phyloP scores from a whole-genome alignment of 2,797 vertebrate genomes.

The Rhadinocentrus ornatus region DNA sequence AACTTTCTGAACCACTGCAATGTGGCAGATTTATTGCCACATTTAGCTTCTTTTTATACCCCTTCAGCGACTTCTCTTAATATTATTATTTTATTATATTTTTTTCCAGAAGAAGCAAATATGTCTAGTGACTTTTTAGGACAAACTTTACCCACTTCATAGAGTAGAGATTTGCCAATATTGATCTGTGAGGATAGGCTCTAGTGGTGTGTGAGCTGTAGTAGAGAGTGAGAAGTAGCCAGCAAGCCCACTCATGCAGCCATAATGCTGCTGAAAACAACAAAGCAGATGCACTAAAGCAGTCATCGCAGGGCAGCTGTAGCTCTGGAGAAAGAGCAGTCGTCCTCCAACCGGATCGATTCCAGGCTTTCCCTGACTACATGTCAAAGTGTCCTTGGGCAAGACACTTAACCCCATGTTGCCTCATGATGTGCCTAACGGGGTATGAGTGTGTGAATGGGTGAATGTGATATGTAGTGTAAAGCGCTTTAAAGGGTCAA shows the following conservation, averaged over 20 bases:
- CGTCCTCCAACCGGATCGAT: too few species aligned
- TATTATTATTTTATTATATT: neutral
- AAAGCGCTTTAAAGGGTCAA: too few species aligned
- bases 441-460: too few species aligned
- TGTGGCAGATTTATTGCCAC: neutral
- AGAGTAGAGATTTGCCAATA: neutral
- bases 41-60: neutral
- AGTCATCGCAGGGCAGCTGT: too few species aligned
- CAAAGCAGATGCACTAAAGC: too few species aligned
- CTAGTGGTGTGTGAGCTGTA: neutral
- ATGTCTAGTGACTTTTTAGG: neutral
- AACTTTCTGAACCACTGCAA: neutral
- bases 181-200: neutral
- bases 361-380: too few species aligned
- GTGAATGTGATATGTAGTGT: too few species aligned
- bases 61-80: neutral
- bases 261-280: neutral
- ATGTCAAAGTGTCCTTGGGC: too few species aligned
- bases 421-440: too few species aligned
- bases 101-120: neutral
- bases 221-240: neutral
- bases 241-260: neutral
- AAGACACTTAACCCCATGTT: too few species aligned
- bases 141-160: neutral
- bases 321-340: too few species aligned